Evolutionary conservation across 2,113 vertebrate genomes (phyloP).

Genomic region (Nanorana parkeri): DNA sequence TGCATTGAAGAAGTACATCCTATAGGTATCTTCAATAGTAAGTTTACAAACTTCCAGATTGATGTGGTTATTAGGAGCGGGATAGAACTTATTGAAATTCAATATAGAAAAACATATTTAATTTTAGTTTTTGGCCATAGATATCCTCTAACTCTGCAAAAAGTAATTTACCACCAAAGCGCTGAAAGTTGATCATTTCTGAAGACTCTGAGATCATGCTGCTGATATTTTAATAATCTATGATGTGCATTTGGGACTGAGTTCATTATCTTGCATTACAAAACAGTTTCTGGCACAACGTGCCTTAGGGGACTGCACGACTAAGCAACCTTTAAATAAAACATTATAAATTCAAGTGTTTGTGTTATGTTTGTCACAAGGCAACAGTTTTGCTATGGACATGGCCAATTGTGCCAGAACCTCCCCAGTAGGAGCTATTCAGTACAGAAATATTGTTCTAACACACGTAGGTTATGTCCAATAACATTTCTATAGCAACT

Average conservation of each 20-base stretch:
- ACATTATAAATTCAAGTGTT: neutral
- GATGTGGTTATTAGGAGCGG: too few relatives aligned
- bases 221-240: slow-evolving; percentile 19
- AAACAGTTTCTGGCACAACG: neutral
- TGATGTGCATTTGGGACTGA: slow-evolving; percentile 2
- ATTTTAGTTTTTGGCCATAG: too few relatives aligned
- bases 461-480: too few relatives aligned
- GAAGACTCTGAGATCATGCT: neutral
- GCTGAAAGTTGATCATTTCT: slow-evolving; percentile 6
- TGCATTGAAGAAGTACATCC: too few relatives aligned
- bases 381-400: neutral
- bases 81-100: too few relatives aligned
- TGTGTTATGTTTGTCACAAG: neutral
- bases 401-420: neutral
- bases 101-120: too few relatives aligned
- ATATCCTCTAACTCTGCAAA: neutral
- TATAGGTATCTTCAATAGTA: too few relatives aligned
- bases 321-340: slow-evolving; percentile 18
- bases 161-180: slow-evolving; percentile 8
- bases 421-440: too few relatives aligned
- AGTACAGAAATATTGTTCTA: too few relatives aligned
- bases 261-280: slow-evolving; percentile 19
- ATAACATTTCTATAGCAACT: too few relatives aligned
- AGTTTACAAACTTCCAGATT: too few relatives aligned
- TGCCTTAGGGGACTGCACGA: neutral